Base-by-base conservation (phyloP, 2,797 vertebrate species). In the Eospalax fontanierii region DNA sequence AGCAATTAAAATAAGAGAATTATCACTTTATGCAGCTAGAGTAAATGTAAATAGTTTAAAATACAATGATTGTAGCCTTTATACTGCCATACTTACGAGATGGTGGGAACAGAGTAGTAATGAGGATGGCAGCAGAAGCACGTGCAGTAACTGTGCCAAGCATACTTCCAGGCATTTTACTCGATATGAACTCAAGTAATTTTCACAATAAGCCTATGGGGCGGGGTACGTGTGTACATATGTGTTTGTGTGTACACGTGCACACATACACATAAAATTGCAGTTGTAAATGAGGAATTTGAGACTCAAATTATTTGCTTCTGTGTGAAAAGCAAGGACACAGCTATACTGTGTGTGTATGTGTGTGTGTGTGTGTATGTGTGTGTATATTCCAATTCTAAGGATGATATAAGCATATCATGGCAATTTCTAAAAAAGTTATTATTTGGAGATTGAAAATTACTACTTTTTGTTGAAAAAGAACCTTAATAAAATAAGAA, bases 381-480 rank as follows among this genome's bases (percentile, higher is more conserved):
- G 16, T 50, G 3, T 50, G 19, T 68, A 7, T 28, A 43, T 76
- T 90, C 21, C 40, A 89, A 3, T 71, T 80, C 43, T 89, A 75
- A 91, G 2, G 63, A 86, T 15, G 38, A 61, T 35, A 5, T 86
- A 87, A 80, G 4, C 46, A 76, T 22, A 89, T 14, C 65, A 21
- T 66, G 43, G 59, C 24, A 93, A 16, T 65, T 90, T 95, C 30
- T 94, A 65, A 87, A 57, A 71, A 33, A 90, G 24, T 93, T 93
- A 50, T 35, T 89, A 19, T 87, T 80, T 85, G 10, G 15, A 63
- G 71, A 89, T 61, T 92, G 15, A 90, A 82, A 79, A 54, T 92
- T 86, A 74, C 15, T 30, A 15, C 59, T 81, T 35, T 85, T 71
- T 35, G 22, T 84, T 91, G 87, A 38, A 94, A 91, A 30, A 30